phyloP scores from a whole-genome alignment of 1,140 invertebrate species.

The Prorops nasuta region DNA sequence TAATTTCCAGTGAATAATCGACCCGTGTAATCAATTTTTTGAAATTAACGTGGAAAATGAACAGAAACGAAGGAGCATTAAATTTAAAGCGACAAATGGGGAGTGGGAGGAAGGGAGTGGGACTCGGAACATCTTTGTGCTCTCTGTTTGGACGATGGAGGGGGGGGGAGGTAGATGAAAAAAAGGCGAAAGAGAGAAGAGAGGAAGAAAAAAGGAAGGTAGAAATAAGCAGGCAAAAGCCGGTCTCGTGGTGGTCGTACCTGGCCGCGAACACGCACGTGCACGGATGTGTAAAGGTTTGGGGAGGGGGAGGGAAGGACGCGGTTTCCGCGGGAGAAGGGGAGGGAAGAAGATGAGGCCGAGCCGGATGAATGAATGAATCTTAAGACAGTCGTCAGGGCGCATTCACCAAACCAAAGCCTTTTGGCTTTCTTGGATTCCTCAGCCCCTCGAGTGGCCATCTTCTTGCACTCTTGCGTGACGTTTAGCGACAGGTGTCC shows the following conservation, averaged over 20 bases:
- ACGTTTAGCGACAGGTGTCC: too few relatives aligned
- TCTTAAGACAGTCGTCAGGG: conserved; percentile 48
- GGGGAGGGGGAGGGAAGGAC: too few relatives aligned
- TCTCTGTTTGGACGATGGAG: conserved; percentile 8
- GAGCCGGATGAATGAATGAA: conserved; percentile 54
- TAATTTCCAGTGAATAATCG: too few relatives aligned
- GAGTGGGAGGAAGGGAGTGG: conserved; percentile 1
- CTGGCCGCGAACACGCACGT: background rate
- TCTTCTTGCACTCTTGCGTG: too few relatives aligned
- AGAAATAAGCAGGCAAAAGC: conserved; percentile 4
- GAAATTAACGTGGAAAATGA: too few relatives aligned
- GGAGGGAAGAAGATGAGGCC: conserved; percentile 24
- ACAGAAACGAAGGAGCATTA: too few relatives aligned
- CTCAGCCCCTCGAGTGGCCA: too few relatives aligned
- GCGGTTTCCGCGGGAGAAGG: conserved; percentile 10
- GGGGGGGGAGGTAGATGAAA: conserved; percentile 14
- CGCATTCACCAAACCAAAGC: conserved; percentile 41
- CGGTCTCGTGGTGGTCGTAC: background rate
- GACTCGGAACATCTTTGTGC: background rate
- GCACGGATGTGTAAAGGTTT: background rate
- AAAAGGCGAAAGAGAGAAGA: conserved; percentile 3
- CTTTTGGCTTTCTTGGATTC: too few relatives aligned
- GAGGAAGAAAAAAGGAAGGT: conserved; percentile 6
- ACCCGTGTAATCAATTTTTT: too few relatives aligned
- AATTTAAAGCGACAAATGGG: too few relatives aligned